Conservation (phyloP, 2,797 vertebrate species). For the Melanotaenia maccullochi region DNA sequence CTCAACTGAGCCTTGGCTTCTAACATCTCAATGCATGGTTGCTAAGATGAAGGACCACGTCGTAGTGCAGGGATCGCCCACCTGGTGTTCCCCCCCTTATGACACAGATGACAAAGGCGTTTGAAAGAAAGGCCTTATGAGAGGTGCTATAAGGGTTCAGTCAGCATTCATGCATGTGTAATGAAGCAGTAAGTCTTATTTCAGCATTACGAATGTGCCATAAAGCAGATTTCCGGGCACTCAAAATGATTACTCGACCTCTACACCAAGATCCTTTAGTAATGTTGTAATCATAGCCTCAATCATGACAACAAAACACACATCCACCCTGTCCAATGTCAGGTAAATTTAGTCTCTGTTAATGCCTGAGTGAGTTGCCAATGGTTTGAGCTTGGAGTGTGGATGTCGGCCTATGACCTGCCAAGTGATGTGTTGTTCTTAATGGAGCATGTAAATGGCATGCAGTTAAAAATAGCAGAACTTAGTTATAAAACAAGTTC, state of each 20-base stretch:
- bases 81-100: constrained; percentile 33
- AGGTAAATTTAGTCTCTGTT: constrained; percentile 67
- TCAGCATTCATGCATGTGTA: constrained; percentile 65
- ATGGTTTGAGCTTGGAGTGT: constrained; percentile 31
- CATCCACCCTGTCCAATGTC: constrained; percentile 62
- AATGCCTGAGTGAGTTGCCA: constrained; percentile 39
- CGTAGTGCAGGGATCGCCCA: constrained; percentile 53
- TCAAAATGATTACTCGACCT: constrained; percentile 36
- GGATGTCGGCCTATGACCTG: constrained; percentile 42
- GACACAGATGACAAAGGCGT: constrained; percentile 69
- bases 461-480: constrained; percentile 75
- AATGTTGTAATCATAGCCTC: constrained; percentile 25
- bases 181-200: constrained; percentile 50
- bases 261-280: constrained; percentile 20
- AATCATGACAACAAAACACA: constrained; percentile 29
- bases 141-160: constrained; percentile 58
- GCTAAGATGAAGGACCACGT: constrained; percentile 44
- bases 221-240: constrained; percentile 45
- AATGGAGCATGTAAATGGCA: constrained; percentile 51
- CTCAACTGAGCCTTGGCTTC: constrained; percentile 52
- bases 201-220: constrained; percentile 73
- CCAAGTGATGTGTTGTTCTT: constrained; percentile 48
- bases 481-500: constrained; percentile 61
- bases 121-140: constrained; percentile 46
- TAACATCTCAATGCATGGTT: constrained; percentile 49